Evolutionary conservation across 2,113 vertebrate species (phyloP).

Genomic region (Aldabrachelys gigantea): DNA sequence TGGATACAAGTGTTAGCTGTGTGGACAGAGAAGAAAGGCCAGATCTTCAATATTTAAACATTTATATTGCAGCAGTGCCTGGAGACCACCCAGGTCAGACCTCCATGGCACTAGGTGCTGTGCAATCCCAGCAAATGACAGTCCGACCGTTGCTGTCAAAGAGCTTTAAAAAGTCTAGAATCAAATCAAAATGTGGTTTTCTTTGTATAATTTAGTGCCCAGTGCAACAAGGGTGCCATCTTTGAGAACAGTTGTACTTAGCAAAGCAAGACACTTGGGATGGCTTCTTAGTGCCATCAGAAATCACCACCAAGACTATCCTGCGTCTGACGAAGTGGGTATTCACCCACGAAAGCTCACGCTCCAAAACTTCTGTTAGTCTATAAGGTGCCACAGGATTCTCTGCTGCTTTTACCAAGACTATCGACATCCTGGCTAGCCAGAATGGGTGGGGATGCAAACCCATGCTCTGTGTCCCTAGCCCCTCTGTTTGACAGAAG

Average conservation of each 20-base stretch:
- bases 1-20: too few species aligned
- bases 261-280: neutral
- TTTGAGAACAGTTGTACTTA: accelerated
- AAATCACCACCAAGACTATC: neutral
- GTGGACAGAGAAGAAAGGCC: neutral
- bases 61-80: accelerated
- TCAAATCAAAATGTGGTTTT: accelerated
- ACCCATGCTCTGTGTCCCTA: too few species aligned
- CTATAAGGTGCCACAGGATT: too few species aligned
- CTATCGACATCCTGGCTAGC: neutral
- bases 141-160: accelerated
- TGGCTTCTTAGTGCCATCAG: accelerated
- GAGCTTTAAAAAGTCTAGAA: accelerated
- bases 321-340: too few species aligned
- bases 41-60: neutral
- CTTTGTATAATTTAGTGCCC: accelerated
- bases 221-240: too few species aligned
- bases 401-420: too few species aligned
- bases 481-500: neutral
- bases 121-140: accelerated
- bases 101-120: accelerated
- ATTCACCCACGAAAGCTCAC: too few species aligned
- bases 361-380: too few species aligned
- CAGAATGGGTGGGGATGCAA: neutral
- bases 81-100: accelerated